Base-by-base conservation (phyloP, 2,113 vertebrate genomes). In the Pycnonotus jocosus region DNA sequence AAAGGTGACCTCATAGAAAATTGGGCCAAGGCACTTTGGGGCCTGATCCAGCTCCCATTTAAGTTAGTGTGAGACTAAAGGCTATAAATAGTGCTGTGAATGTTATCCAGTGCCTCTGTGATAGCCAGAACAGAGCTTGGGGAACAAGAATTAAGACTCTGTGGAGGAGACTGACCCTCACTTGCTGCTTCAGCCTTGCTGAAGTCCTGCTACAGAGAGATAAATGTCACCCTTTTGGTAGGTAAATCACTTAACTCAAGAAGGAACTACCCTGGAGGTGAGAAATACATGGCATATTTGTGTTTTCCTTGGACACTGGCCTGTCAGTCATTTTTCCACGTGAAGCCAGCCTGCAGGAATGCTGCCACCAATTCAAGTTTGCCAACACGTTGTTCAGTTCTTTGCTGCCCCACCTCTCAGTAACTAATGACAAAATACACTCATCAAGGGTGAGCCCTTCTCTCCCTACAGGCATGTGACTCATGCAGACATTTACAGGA, bases 1-100 rank as follows among this genome's bases (percentile, higher is more conserved):
- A 93, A 95, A 96, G 94, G 93, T 96, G 94, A 95, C 94, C 94
- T 96, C 94, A 61, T n/a, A 96, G 90, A 74, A 95, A 95, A 97
- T 56, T 96, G 93, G 93, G 85, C 90, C 93, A 74, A 95, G 96
- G 93, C 95, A 97, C 94, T 96, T 90, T 90, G 96, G 94, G 93
- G 92, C 95, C 96, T 97, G 93, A 94, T 97, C 92, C 95, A 97
- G 95, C 92, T 96, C 95, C 88, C 40, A 2, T 94, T 95, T 94
- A 93, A 96, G 90, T 92, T 86, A 71, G 79, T 45, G 80, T 95
- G 90, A 96, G 93, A 90, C 79, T 94, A 37, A 88, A 88, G 62
- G 18, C 92, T 97, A 95, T 93, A 96, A 96, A 97, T 96, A 94
- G 95, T 37, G 69, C 76, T 47, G 76, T 47, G 56, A 95, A 93